Evolutionary conservation across 2,888 invertebrate species (phyloP), one percentile per base, ranked within the genome.

Genomic region (Quadroppia sp.): DNA sequence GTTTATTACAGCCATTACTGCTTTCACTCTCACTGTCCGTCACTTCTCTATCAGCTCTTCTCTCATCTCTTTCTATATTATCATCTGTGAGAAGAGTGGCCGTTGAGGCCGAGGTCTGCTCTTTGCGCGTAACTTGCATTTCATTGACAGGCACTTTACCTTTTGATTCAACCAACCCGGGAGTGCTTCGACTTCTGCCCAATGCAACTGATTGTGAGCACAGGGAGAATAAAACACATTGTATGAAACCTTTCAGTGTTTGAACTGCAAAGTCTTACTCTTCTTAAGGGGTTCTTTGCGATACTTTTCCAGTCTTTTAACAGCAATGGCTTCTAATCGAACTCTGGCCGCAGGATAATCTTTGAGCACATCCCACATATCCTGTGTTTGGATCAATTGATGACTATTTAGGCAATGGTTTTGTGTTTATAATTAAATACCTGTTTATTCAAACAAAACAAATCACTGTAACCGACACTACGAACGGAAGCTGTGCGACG

Each of bases 311-410:
- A 98, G 87, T 83, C 97, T 88, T 85, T 96, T 96, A 81, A 95
- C 95, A 76, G 97, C 97, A 81, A 98, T 96, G 76, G 96, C 92
- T 85, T 97, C 97, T 74, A 98, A 87, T 77, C 96, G 89, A 9
- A 84, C 83, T 74, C 85, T 78, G 17, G 85, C 85, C 3, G 84
- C 83, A 15, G 85, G 85, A 77, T 81, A 97, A 90, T 83, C 97
- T 79, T 97, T 94, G 78, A 95, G 88, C 78, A 98, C 98, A 84
- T 97, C 97, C 97, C 96, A 97, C 91, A 98, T 94, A 86, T 97
- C 97, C 72, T 79, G 30, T 45, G 45, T 11, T 15, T 45, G 2
- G 15, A 6, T 9, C 45, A 45, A 45, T 45, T 45, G 15, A 45
- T 45, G 2, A 45, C 6, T 45, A 17, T 11, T 45, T 45, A 15